Conservation (phyloP, 2,113 vertebrate genomes). For the Mustelus asterias region DNA sequence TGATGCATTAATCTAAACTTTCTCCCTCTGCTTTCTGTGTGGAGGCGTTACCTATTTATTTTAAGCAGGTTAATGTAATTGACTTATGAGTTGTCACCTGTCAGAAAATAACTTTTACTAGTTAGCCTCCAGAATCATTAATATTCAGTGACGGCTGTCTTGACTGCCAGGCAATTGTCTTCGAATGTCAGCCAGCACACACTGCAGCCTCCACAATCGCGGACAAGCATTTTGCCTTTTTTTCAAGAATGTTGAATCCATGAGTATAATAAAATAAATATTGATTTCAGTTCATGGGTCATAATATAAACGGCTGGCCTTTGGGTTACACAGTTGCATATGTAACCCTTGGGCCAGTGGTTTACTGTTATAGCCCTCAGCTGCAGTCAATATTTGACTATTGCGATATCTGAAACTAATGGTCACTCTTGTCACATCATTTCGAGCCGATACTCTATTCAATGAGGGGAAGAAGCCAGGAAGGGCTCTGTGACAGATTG, state of each 20-base stretch:
- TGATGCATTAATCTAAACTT: neutral
- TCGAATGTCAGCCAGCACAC: neutral
- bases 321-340: neutral
- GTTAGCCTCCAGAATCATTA: slow-evolving; percentile 1
- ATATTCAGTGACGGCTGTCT: neutral
- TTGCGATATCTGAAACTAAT: neutral
- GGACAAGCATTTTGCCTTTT: neutral
- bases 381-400: neutral
- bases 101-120: neutral
- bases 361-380: neutral
- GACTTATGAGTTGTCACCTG: neutral
- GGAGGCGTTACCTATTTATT: neutral
- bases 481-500: neutral
- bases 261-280: slow-evolving; percentile 15
- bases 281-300: slow-evolving; percentile 9
- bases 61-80: neutral
- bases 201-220: neutral
- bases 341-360: neutral
- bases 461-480: neutral
- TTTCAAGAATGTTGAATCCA: slow-evolving; percentile 29
- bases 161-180: neutral
- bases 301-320: slow-evolving; percentile 2
- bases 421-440: neutral
- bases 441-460: neutral
- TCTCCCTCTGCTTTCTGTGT: neutral